Evolutionary conservation across 2,113 vertebrate genomes (phyloP).

Genomic region (Sapajus apella): DNA sequence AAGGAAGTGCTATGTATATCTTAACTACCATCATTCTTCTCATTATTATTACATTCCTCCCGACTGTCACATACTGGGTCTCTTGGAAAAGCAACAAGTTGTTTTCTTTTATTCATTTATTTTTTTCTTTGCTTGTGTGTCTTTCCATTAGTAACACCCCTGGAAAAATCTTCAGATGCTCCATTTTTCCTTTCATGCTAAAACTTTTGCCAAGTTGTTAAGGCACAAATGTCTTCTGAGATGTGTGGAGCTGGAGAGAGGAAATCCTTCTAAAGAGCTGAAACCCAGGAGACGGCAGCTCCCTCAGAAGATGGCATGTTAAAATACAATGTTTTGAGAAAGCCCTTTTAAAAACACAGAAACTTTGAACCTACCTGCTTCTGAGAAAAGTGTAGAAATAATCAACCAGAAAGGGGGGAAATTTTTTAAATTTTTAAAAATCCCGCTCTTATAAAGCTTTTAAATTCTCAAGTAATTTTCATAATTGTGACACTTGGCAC

Average conservation of each 20-base stretch:
- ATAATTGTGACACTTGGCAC: constrained; percentile 84
- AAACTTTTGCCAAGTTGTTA: neutral
- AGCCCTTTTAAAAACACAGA: neutral
- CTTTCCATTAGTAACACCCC: neutral
- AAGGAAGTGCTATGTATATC: neutral
- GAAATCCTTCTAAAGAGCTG: neutral
- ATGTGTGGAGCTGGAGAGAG: neutral
- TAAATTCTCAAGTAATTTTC: constrained; percentile 82
- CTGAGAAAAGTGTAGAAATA: neutral
- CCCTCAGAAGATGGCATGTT: neutral
- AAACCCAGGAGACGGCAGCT: neutral
- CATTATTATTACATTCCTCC: neutral
- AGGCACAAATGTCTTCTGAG: neutral
- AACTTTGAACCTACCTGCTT: neutral
- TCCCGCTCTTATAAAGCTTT: constrained; percentile 68
- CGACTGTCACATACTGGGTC: neutral
- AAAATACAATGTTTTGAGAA: neutral
- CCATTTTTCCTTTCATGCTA: neutral
- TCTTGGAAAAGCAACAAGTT: neutral
- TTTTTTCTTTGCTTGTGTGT: neutral
- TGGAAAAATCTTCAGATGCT: neutral
- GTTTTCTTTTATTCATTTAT: neutral
- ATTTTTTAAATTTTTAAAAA: neutral
- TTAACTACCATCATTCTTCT: neutral
- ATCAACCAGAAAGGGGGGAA: neutral